Percentiles rank a stretch among this genome's conserved stretches.
phyloP scores from a whole-genome alignment of 2,888 invertebrate species.

The Sinopyrophorus schimmeli region DNA sequence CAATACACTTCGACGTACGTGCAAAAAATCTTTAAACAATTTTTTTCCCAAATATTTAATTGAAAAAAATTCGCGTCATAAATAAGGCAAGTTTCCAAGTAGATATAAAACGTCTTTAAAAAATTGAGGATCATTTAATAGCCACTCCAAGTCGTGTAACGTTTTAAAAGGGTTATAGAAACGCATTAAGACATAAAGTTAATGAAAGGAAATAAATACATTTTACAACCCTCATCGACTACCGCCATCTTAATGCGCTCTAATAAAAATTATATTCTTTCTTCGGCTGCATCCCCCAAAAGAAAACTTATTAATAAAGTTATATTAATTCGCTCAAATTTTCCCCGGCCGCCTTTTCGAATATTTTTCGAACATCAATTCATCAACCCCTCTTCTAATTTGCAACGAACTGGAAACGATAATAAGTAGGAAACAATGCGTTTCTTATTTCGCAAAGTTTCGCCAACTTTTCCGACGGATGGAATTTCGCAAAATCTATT shows the following conservation, averaged over 20 bases:
- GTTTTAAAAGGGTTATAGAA: too few species aligned
- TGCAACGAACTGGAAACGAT: constrained; percentile 15
- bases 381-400: constrained; percentile 13
- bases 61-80: too few species aligned
- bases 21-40: too few species aligned
- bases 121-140: too few species aligned
- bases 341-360: neutral
- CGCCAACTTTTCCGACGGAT: constrained; percentile 1
- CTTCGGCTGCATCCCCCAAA: too few species aligned
- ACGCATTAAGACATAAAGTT: too few species aligned
- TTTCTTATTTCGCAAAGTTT: neutral
- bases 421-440: constrained; percentile 18
- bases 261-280: constrained; percentile 6
- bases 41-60: too few species aligned
- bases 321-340: constrained; percentile 12
- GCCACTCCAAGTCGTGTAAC: too few species aligned
- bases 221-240: constrained; percentile 5
- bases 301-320: constrained; percentile 5
- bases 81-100: too few species aligned
- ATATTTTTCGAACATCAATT: constrained; percentile 12
- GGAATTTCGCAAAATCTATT: too few species aligned
- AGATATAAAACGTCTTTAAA: too few species aligned
- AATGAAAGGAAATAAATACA: constrained; percentile 9
- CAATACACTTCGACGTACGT: too few species aligned
- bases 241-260: constrained; percentile 3